Conservation (phyloP, 1,140 invertebrate genomes). For the Heterodera schachtii region DNA sequence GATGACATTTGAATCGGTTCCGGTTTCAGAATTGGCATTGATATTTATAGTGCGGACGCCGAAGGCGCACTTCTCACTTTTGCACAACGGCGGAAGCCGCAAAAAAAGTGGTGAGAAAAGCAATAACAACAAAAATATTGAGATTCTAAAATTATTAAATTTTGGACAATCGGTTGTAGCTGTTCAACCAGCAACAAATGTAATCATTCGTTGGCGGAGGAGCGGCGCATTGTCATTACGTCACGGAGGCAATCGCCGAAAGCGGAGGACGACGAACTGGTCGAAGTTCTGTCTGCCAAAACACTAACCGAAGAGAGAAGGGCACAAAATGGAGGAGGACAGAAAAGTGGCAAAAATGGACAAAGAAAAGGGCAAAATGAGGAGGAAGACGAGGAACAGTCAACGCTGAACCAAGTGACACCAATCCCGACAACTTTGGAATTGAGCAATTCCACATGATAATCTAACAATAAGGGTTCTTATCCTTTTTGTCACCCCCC, state of each 20-base stretch:
- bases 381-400: constrained; percentile 30
- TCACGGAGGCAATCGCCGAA: neutral
- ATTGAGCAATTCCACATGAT: neutral
- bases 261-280: neutral
- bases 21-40: neutral
- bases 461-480: no score
- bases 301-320: neutral
- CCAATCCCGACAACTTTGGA: constrained; percentile 23
- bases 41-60: neutral
- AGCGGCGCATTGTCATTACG: neutral
- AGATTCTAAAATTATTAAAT: no score
- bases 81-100: neutral
- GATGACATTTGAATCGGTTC: neutral
- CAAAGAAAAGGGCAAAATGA: neutral
- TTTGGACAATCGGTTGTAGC: no score
- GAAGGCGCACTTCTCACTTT: neutral
- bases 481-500: no score
- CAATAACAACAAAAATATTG: no score
- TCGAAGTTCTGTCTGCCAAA: neutral
- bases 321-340: neutral
- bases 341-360: neutral
- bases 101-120: neutral
- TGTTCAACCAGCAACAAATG: neutral
- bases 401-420: constrained; percentile 24
- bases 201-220: no score